Conservation (phyloP, 2,113 vertebrate genomes). For the Condylura cristata region DNA sequence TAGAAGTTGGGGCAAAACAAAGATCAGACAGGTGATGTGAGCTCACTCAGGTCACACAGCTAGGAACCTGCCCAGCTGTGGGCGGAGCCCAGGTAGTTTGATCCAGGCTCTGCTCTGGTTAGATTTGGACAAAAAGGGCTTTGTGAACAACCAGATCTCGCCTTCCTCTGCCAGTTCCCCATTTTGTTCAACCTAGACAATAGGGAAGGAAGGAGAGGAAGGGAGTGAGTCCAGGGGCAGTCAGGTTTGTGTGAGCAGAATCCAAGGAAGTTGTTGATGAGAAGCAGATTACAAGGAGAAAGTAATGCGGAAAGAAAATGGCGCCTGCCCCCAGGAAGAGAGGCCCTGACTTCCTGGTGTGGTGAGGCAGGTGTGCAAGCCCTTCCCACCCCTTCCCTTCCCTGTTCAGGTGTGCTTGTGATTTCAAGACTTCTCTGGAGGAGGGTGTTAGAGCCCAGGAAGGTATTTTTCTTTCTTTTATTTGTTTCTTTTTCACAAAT, state of each 20-base stretch:
- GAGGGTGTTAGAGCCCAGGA: not conserved
- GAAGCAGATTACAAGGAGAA: not conserved
- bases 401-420: no score
- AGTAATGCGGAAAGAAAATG: not conserved
- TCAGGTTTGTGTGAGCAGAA: not conserved
- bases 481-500: not conserved
- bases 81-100: not conserved
- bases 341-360: not conserved
- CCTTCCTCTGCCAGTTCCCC: not conserved
- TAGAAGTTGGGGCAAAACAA: no score
- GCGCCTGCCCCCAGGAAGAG: accelerated
- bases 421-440: not conserved
- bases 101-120: no score
- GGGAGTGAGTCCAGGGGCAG: not conserved
- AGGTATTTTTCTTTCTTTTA: not conserved
- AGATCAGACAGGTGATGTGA: not conserved
- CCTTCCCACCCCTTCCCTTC: accelerated
- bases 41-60: not conserved
- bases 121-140: not conserved
- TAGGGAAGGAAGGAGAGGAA: accelerated
- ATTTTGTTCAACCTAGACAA: not conserved
- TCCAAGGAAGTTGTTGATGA: not conserved
- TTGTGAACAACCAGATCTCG: not conserved
- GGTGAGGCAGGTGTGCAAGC: no score
- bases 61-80: not conserved